Evolutionary conservation across 2,113 vertebrate genomes (phyloP), one percentile per base, ranked within the genome.

Genomic region (rat (Rattus norvegicus)): DNA sequence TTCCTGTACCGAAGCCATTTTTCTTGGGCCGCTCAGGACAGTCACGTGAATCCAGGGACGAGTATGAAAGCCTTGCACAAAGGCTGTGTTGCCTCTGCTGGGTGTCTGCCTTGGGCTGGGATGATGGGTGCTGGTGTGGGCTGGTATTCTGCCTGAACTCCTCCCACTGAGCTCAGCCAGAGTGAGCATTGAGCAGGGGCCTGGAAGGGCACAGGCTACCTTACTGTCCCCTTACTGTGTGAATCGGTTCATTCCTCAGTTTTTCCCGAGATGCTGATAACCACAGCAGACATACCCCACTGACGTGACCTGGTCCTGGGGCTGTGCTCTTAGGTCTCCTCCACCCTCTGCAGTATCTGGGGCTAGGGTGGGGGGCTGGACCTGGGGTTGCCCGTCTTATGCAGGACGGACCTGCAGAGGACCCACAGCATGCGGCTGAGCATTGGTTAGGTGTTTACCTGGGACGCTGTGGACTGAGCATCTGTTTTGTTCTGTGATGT

Each of bases 401-500:
- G 54, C 73, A 36, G 2, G 47, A 20, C 39, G 20, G 36, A 17
- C n/a, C 70, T 39, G 39, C 24, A 30, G 52, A 72, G 69, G 52
- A 9, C 30, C 30, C 2, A 10, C 2, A 52, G 22, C 7, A 10
- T 22, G 0, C 9, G 6, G 39, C 56, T 1, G 30, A 49, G 72
- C 0, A 0, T 28, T 33, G 30, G 39, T 36, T 76, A 43, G 12
- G 7, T 26, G 85, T 20, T 11, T 13, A 7, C 11, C 16, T 5
- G 61, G 33, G 30, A 2, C 13, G 0, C 17, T 0, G 0, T 17
- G 16, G 56, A 5, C 61, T 20, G 0, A 11, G 16, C 1, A 16
- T 14, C 33, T 67, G 13, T 39, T 54, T 43, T 36, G 7, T 79
- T 69, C 49, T 5, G 49, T 49, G 69, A 3, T 3, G 52, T 87